A percentile compares a stretch with the other conserved stretches of the same genome.
phyloP scores from a whole-genome alignment of 2,797 vertebrate species.

The Glyptemys insculpta region DNA sequence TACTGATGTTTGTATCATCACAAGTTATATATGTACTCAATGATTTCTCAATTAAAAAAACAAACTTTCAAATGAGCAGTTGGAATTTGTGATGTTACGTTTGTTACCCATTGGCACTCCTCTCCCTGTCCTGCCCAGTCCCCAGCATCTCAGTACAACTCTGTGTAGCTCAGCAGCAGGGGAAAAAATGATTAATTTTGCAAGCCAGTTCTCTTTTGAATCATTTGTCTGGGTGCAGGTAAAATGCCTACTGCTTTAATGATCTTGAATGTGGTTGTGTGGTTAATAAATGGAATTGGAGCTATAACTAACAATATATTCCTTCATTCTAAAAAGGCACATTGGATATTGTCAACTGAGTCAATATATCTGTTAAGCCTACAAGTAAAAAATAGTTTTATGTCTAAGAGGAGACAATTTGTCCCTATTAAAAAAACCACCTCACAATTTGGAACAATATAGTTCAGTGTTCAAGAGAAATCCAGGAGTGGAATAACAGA shows the following conservation, averaged over 20 bases:
- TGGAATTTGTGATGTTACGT: neutral
- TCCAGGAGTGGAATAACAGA: neutral
- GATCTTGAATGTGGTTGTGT: conserved; percentile 36
- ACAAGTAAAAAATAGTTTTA: neutral
- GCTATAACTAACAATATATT: conserved; percentile 44
- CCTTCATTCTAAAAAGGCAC: conserved; percentile 50
- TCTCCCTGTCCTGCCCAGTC: too few relatives aligned
- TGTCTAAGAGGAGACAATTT: neutral
- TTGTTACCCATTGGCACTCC: neutral
- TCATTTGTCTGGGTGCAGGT: conserved; percentile 13
- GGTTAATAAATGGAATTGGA: conserved; percentile 57
- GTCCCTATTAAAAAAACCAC: too few relatives aligned
- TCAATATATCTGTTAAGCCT: neutral
- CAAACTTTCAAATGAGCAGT: neutral
- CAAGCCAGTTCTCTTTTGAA: conserved; percentile 27
- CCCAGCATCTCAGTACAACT: neutral
- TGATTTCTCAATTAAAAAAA: neutral
- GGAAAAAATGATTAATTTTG: conserved; percentile 52
- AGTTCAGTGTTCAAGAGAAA: neutral
- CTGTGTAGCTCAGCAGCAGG: neutral
- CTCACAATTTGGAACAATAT: too few relatives aligned
- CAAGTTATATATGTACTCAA: neutral
- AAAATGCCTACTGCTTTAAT: neutral
- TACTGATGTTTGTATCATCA: neutral
- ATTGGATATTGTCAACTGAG: neutral